phyloP scores from a whole-genome alignment of 2,888 invertebrate species.

The Ecdyonurus torrentis region DNA sequence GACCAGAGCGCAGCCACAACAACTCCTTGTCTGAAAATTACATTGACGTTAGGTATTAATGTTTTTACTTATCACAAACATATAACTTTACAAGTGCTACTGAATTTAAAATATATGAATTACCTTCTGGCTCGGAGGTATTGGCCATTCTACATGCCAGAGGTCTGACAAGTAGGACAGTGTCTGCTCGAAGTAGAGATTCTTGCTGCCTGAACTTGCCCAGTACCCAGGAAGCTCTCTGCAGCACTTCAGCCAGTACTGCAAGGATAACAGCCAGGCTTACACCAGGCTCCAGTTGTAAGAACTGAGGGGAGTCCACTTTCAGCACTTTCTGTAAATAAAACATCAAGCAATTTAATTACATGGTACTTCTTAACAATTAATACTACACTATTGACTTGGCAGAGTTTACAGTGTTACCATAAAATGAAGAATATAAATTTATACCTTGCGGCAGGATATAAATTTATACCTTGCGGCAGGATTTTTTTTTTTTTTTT shows the following conservation, averaged over 20 bases:
- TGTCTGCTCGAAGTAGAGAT: neutral
- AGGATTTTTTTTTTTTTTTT: neutral
- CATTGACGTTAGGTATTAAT: no score
- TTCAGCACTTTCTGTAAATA: neutral
- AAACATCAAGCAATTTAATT: neutral
- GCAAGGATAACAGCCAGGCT: neutral
- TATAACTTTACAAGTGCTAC: neutral
- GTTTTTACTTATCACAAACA: neutral
- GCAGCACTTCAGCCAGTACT: neutral
- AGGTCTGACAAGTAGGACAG: neutral
- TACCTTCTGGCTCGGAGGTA: neutral
- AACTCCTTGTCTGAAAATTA: neutral
- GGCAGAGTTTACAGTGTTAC: no score
- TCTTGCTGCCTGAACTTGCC: neutral
- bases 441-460: no score
- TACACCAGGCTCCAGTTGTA: neutral
- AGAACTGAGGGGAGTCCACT: neutral
- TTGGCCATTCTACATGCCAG: constrained; percentile 1
- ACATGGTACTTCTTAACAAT: neutral
- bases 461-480: no score
- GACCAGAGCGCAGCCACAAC: neutral
- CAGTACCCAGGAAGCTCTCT: neutral
- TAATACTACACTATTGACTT: no score
- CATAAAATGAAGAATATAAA: no score
- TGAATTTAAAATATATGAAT: neutral